These are phyloP conservation scores for Amphipoea oculea DNA, from an alignment of 2,888 invertebrate species.

Conservation along the genomic window DNA sequence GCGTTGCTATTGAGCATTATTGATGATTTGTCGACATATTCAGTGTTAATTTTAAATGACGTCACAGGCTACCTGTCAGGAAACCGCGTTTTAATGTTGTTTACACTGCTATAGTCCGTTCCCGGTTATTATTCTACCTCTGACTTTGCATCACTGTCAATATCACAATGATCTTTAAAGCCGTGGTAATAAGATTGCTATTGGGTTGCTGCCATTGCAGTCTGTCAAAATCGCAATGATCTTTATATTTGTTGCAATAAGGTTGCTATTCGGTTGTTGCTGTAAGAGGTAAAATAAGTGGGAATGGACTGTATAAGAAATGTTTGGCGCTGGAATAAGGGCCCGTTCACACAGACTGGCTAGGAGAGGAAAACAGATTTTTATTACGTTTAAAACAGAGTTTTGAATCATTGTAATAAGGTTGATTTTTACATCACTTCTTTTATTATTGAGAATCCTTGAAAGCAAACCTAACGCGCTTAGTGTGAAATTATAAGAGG, in stretches of 20 bases:
- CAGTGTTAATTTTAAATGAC: slow-evolving; percentile 5
- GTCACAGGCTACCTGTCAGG: neutral
- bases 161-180: neutral
- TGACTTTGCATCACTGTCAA: neutral
- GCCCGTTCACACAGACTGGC: no score
- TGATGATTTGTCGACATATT: slow-evolving; percentile 26
- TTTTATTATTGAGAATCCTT: no score
- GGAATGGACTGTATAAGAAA: neutral
- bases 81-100: slow-evolving; percentile 9
- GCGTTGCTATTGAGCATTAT: slow-evolving; percentile 1
- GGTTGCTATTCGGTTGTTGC: neutral
- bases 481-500: no score
- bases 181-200: neutral
- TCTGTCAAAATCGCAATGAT: neutral
- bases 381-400: no score
- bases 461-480: no score
- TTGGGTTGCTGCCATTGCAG: neutral
- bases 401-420: no score
- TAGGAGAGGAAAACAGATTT: no score
- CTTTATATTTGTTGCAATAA: neutral
- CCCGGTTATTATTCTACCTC: neutral
- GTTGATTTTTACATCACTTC: no score
- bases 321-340: neutral
- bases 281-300: neutral
- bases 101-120: neutral